phyloP scores from a whole-genome alignment of 2,113 vertebrate genomes.

The Megaceryle maxima region DNA sequence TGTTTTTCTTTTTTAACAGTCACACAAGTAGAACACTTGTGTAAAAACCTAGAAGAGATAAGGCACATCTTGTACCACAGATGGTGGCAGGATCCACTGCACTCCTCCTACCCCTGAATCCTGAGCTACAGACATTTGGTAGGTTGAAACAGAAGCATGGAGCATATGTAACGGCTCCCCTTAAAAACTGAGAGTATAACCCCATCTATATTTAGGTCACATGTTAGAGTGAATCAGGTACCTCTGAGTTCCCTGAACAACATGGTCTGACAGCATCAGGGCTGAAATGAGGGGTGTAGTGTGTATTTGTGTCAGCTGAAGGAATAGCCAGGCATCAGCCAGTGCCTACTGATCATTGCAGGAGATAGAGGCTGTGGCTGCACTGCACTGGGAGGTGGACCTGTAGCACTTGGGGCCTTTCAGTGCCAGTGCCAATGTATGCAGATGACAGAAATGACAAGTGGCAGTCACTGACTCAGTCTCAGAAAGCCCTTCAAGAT shows the following conservation, averaged over 20 bases:
- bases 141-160: background rate
- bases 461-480: background rate
- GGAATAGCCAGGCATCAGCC: background rate
- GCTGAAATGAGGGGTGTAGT: background rate
- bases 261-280: background rate
- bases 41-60: background rate
- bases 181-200: background rate
- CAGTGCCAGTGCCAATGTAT: background rate
- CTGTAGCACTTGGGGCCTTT: background rate
- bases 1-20: background rate
- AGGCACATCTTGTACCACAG: background rate
- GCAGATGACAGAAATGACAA: background rate
- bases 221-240: background rate
- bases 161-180: background rate
- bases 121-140: background rate
- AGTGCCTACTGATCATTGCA: background rate
- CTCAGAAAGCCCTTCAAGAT: background rate
- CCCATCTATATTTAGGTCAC: background rate
- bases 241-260: background rate
- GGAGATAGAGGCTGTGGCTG: background rate
- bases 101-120: background rate
- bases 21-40: background rate
- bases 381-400: background rate
- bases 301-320: rapidly evolving
- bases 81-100: background rate